Conservation (phyloP, 64 coral and sea anemone species). For the Stylophora pistillata region DNA sequence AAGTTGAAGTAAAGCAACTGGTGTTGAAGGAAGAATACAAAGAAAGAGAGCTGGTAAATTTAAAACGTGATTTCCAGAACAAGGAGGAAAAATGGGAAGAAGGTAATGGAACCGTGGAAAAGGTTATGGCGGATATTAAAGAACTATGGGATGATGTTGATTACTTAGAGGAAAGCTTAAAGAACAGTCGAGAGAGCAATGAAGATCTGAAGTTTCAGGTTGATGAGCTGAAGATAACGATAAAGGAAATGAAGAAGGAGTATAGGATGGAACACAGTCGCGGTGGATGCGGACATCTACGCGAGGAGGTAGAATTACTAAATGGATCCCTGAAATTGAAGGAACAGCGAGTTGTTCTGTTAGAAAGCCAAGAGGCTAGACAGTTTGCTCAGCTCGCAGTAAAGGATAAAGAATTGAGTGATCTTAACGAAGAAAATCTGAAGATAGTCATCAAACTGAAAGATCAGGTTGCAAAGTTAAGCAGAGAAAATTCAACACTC, state of each 20-base stretch:
- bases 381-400: neutral
- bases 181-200: neutral
- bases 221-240: neutral
- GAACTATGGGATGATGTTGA: constrained; percentile 12
- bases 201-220: neutral
- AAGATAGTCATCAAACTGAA: neutral
- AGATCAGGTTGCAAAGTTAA: neutral
- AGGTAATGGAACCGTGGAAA: neutral
- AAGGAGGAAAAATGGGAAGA: neutral
- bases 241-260: neutral
- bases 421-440: neutral
- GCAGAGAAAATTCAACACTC: neutral
- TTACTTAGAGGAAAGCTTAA: neutral
- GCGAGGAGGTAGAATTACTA: neutral
- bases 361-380: neutral
- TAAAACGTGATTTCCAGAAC: neutral
- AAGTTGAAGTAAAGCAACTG: neutral
- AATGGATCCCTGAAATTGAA: constrained; percentile 9
- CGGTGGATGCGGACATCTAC: neutral
- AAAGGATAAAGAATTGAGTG: neutral
- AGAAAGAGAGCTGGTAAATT: constrained; percentile 13
- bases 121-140: neutral
- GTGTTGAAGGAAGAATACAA: neutral
- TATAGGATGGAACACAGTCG: neutral
- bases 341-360: neutral